phyloP scores from a whole-genome alignment of 2,888 invertebrate species.

The Conomelus anceps region DNA sequence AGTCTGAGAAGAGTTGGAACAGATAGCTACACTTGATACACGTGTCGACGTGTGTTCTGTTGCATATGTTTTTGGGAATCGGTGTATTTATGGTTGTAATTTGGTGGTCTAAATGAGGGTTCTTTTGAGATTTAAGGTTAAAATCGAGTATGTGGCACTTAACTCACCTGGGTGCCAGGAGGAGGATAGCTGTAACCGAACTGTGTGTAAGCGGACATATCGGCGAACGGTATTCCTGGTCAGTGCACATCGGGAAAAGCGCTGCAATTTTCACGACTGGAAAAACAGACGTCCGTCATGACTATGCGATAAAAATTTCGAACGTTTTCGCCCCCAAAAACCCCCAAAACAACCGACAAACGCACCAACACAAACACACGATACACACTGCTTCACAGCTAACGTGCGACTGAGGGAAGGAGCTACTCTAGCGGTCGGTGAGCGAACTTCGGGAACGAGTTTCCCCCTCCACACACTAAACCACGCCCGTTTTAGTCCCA shows the following conservation, averaged over 20 bases:
- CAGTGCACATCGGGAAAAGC: not conserved
- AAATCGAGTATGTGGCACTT: not conserved
- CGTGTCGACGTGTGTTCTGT: too few species aligned
- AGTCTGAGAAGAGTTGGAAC: too few species aligned
- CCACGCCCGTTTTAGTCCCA: constrained; percentile 20
- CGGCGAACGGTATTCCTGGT: constrained; percentile 24
- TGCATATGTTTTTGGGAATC: not conserved
- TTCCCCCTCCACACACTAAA: constrained; percentile 25
- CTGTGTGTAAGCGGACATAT: constrained; percentile 79
- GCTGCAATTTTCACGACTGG: not conserved
- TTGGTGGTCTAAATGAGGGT: not conserved
- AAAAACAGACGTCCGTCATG: not conserved
- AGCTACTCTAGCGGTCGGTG: constrained; percentile 20
- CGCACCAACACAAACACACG: constrained; percentile 23
- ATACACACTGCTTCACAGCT: constrained; percentile 14
- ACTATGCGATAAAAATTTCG: not conserved
- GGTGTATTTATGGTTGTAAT: not conserved
- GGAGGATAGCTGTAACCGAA: constrained; percentile 79
- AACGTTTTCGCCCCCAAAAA: not conserved
- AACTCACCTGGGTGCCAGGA: constrained; percentile 80
- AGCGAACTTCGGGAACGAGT: constrained; percentile 20
- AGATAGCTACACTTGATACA: too few species aligned
- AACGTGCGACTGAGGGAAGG: constrained; percentile 19
- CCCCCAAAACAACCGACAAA: not conserved
- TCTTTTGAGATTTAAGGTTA: not conserved